Conservation (phyloP, 1,140 invertebrate species). For the Cylas formicarius region DNA sequence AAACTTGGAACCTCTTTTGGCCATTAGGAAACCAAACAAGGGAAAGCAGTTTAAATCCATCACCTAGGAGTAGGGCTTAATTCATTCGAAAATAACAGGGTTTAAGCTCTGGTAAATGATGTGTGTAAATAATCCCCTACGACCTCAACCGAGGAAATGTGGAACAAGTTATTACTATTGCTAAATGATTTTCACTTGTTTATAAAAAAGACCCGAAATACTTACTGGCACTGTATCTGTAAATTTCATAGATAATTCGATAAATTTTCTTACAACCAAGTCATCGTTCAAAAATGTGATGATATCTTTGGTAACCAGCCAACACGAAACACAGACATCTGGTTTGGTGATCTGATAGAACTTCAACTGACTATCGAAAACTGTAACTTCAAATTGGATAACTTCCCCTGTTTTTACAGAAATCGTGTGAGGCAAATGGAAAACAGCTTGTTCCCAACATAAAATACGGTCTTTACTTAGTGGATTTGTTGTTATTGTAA, state of each 20-base stretch:
- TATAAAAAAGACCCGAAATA: not conserved
- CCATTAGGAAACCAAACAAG: conserved; percentile 45
- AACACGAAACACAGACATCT: conserved; percentile 25
- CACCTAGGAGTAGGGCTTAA: conserved; percentile 15
- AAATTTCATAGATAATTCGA: conserved; percentile 37
- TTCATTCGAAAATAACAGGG: conserved; percentile 31
- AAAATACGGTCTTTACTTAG: conserved; percentile 44
- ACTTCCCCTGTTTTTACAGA: conserved; percentile 38
- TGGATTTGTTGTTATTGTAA: conserved; percentile 50
- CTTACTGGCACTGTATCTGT: conserved; percentile 29
- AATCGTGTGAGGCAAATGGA: conserved; percentile 45
- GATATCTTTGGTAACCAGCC: conserved; percentile 42
- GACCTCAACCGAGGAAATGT: too few species aligned
- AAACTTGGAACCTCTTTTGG: conserved; percentile 39
- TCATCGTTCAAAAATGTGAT: conserved; percentile 52
- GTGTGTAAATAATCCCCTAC: too few species aligned
- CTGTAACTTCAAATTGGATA: conserved; percentile 42
- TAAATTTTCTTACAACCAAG: conserved; percentile 42
- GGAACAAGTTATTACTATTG: conserved; percentile 5
- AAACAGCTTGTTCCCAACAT: conserved; percentile 74
- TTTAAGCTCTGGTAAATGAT: too few species aligned
- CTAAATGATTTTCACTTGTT: not conserved
- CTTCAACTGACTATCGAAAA: conserved; percentile 36
- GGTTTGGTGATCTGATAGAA: conserved; percentile 21
- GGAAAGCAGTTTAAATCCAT: conserved; percentile 45